Conservation (phyloP, 1,140 invertebrate species). For the Centruroides vittatus region DNA sequence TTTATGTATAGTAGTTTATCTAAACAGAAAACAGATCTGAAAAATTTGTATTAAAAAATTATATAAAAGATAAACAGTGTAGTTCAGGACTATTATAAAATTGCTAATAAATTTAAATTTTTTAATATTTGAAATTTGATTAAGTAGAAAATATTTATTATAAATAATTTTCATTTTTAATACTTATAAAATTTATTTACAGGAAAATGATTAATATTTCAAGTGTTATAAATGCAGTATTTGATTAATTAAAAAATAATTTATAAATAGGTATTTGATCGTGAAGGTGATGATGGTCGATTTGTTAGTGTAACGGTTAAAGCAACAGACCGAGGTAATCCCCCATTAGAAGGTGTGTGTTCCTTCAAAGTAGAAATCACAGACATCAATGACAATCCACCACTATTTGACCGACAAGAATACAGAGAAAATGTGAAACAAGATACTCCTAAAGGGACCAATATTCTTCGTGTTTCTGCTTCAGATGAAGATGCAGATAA, state of each 20-base stretch:
- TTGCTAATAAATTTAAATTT: no score
- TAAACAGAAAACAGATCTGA: no score
- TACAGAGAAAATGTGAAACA: constrained; percentile 94
- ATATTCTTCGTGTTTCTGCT: constrained; percentile 76
- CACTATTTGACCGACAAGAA: constrained; percentile 88
- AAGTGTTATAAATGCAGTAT: no score
- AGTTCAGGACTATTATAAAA: no score
- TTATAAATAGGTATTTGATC: constrained; percentile 58
- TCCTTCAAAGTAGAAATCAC: constrained; percentile 93
- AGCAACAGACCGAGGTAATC: constrained; percentile 91
- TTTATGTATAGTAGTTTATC: no score
- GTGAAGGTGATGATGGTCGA: constrained; percentile 88
- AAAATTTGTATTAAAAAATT: no score
- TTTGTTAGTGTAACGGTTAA: constrained; percentile 91
- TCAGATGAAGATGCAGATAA: constrained; percentile 92
- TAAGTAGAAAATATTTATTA: neutral
- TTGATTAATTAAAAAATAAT: no score
- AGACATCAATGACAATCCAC: constrained; percentile 84
- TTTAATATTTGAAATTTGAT: no score
- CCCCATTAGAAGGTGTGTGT: constrained; percentile 83
- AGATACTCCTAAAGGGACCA: constrained; percentile 87
- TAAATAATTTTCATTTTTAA: neutral
- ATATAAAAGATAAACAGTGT: no score
- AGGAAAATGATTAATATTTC: no score
- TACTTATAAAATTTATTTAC: no score